A percentile compares a stretch with the other conserved stretches of the same genome.
phyloP scores from a whole-genome alignment of 1,140 invertebrate species.

The Pseudomyrmex gracilis region DNA sequence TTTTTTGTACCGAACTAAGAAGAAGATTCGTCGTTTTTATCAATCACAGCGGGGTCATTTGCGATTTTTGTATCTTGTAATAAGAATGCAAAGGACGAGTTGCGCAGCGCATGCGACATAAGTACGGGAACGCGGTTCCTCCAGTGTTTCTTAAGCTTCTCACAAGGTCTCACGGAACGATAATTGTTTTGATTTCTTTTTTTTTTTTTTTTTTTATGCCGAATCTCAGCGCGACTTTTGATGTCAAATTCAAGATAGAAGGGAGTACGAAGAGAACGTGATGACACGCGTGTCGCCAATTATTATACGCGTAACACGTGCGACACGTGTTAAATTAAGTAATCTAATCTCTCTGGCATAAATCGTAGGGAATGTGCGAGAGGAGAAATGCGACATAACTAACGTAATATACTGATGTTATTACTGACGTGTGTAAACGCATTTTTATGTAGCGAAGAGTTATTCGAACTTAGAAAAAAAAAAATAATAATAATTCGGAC shows the following conservation, averaged over 20 bases:
- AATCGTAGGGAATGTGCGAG: neutral
- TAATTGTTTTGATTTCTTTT: neutral
- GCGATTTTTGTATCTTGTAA: constrained; percentile 18
- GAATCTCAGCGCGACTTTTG: constrained; percentile 31
- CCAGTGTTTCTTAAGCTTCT: constrained; percentile 27
- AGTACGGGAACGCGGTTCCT: neutral
- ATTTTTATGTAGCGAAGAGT: constrained; percentile 16
- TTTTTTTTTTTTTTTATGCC: constrained; percentile 3
- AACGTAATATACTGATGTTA: constrained; percentile 14
- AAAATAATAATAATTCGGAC: constrained; percentile 24
- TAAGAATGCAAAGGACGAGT: neutral
- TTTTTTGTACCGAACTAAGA: no score
- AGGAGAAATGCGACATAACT: neutral
- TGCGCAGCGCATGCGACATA: neutral
- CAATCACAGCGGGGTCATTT: constrained; percentile 8
- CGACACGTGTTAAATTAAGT: constrained; percentile 27
- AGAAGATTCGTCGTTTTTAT: neutral
- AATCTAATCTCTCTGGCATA: constrained; percentile 31
- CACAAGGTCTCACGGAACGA: neutral
- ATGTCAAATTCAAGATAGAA: neutral
- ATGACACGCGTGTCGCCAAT: constrained; percentile 2
- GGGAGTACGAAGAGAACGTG: neutral
- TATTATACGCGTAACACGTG: neutral
- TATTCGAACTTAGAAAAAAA: constrained; percentile 21
- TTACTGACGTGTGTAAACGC: neutral